These are phyloP conservation scores for Protosalanx chinensis DNA, from an alignment of 2,797 vertebrate species.

Conservation along the genomic window DNA sequence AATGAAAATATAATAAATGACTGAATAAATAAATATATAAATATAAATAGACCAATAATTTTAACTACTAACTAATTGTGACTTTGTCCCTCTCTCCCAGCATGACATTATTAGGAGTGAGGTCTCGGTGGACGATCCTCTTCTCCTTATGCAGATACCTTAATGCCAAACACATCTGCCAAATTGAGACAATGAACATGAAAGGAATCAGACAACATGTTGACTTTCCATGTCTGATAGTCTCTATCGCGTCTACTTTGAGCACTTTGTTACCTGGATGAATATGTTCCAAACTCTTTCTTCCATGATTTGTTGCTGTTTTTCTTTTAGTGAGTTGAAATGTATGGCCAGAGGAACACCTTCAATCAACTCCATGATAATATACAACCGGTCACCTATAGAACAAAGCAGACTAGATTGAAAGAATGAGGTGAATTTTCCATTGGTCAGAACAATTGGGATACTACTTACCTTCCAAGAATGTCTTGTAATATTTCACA, in stretches of 20 bases:
- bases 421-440: background rate
- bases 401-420: slow-evolving; percentile 3
- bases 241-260: background rate
- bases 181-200: slow-evolving; percentile 14
- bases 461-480: slow-evolving; percentile 82
- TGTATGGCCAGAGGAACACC: slow-evolving; percentile 82
- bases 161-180: slow-evolving; percentile 85
- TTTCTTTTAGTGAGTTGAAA: slow-evolving; percentile 86
- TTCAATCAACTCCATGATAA: slow-evolving; percentile 91
- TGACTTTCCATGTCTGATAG: background rate
- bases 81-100: slow-evolving; percentile 86
- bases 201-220: background rate
- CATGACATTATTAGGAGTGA: slow-evolving; percentile 88
- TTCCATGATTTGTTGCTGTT: slow-evolving; percentile 80
- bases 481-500: slow-evolving; percentile 89
- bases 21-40: background rate
- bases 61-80: slow-evolving; percentile 80
- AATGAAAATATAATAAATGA: background rate
- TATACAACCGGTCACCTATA: slow-evolving; percentile 82
- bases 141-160: slow-evolving; percentile 91
- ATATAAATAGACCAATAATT: background rate
- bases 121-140: slow-evolving; percentile 85
- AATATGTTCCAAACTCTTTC: slow-evolving; percentile 89
- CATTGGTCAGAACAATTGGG: background rate
- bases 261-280: slow-evolving; percentile 76